Base-by-base conservation (phyloP, 2,797 vertebrate species). In the Sus cebifrons region DNA sequence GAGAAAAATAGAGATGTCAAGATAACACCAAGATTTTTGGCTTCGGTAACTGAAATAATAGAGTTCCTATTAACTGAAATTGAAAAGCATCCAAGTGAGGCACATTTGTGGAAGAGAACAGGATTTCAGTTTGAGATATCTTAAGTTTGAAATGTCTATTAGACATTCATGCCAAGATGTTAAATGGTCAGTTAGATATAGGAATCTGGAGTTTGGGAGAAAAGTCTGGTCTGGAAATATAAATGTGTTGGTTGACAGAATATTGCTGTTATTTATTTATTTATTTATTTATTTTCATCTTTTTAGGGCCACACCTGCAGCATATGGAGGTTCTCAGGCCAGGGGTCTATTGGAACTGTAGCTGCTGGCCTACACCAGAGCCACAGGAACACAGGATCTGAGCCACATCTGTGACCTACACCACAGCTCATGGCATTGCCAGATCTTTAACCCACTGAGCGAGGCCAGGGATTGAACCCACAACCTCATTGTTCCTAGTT, bases 1-100 rank as follows among this genome's bases (percentile, higher is more conserved):
- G 15, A 94, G 52, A 75, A 91, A 89, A 82, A n/a, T 32, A 92
- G 49, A 88, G 62, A 65, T 87, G 29, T 83, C 67, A 91, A 85
- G 27, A 60, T 67, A 20, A 40, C 18, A 58, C 25, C 14, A 75
- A 62, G 11, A 64, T 79, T 65, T 73, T 84, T 27, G 71, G 54
- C 15, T 91, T 75, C 52, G 20, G 13, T 44, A 58, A 84, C 29
- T 84, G 36, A 60, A 95, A 83, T 68, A 79, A 79, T 56, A 77
- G 0, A 74, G 15, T 15, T 52, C 11, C 25, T 73, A 49, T 49
- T 44, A 86, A 92, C 14, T 54, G 81, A 87, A 6, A 56, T 54
- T 67, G 12, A 6, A 92, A 93, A 74, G 23, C 67, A 77, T 32
- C 1, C 16, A 78, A 32, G 4, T 73, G 13, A 32, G 56, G 27